These are phyloP conservation scores for Heterotis niloticus DNA, from an alignment of 2,113 vertebrate genomes.

Conservation along the genomic window DNA sequence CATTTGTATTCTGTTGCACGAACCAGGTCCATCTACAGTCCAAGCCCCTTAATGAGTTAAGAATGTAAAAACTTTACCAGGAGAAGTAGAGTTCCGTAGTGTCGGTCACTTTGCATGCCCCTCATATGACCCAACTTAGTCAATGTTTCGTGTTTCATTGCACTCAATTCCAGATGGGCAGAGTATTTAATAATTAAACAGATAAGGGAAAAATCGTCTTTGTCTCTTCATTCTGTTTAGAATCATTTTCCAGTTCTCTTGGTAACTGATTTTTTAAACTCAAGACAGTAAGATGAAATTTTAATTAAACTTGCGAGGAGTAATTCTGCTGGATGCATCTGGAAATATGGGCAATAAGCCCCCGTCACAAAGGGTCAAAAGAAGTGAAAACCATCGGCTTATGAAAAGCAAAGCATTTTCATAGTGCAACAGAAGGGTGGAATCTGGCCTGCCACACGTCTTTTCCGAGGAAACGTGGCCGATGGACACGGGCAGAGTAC, in stretches of 20 bases:
- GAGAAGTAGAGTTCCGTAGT: too few relatives aligned
- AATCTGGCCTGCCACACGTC: background rate
- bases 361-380: conserved; percentile 2
- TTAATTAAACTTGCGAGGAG: conserved; percentile 6
- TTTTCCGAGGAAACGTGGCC: too few relatives aligned
- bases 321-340: conserved; percentile 4
- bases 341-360: background rate
- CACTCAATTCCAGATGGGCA: background rate
- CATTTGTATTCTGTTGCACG: too few relatives aligned
- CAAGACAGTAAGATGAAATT: conserved; percentile 1
- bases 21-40: too few relatives aligned
- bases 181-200: conserved; percentile 5
- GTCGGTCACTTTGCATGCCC: too few relatives aligned
- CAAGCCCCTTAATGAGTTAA: too few relatives aligned
- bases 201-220: background rate
- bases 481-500: too few relatives aligned
- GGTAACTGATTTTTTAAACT: background rate
- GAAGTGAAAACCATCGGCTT: conserved; percentile 2
- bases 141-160: too few relatives aligned
- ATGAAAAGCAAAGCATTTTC: background rate
- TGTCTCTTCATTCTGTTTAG: background rate
- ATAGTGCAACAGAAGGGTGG: background rate
- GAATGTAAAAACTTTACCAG: too few relatives aligned
- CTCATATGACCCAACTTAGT: too few relatives aligned
- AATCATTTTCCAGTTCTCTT: background rate